Conservation (phyloP, 1,140 invertebrate genomes). For the Pogonognathellus flavescens region DNA sequence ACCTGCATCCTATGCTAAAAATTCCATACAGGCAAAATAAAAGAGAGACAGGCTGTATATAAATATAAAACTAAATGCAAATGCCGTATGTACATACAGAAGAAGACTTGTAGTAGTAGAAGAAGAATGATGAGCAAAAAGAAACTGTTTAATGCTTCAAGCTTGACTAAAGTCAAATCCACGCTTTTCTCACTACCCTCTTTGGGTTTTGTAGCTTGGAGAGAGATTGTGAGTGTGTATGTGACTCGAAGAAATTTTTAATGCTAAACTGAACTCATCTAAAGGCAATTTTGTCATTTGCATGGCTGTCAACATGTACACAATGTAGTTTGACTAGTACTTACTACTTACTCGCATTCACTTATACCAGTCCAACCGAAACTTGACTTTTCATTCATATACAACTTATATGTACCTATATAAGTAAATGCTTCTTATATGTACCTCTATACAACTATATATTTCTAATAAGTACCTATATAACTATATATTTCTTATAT, state of each 20-base stretch:
- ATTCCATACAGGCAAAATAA: too few relatives aligned
- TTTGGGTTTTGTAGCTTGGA: neutral
- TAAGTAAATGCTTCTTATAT: too few relatives aligned
- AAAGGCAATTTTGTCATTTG: constrained; percentile 8
- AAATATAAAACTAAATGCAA: neutral
- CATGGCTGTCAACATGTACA: neutral
- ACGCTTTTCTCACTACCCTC: neutral
- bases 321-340: neutral
- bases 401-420: too few relatives aligned
- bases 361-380: too few relatives aligned
- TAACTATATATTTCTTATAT: too few relatives aligned
- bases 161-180: constrained; percentile 38
- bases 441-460: too few relatives aligned
- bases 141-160: constrained; percentile 11
- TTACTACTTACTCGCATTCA: too few relatives aligned
- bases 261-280: neutral
- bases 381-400: too few relatives aligned
- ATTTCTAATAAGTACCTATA: too few relatives aligned
- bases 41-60: too few relatives aligned
- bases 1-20: too few relatives aligned
- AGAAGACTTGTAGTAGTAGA: neutral
- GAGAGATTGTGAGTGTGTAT: neutral
- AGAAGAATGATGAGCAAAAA: neutral
- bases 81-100: neutral
- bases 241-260: neutral